A percentile compares a stretch with the other conserved stretches of the same genome.
phyloP scores from a whole-genome alignment of 2,797 vertebrate species.

The Lagorchestes hirsutus region DNA sequence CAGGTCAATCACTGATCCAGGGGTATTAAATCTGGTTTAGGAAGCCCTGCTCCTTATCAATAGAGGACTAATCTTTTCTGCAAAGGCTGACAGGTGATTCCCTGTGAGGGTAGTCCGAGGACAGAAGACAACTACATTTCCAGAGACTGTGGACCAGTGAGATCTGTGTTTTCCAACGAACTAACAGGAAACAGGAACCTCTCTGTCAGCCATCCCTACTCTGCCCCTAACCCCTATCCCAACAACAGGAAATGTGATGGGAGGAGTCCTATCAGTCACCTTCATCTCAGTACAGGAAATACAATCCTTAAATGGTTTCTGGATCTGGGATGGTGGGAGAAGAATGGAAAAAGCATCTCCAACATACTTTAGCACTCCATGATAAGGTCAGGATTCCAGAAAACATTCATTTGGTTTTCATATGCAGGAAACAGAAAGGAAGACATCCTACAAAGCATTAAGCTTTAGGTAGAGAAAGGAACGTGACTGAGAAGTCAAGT shows the following conservation, averaged over 20 bases:
- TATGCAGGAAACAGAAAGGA: conserved; percentile 45
- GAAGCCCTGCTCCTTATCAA: conserved; percentile 46
- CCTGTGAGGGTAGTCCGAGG: conserved; percentile 64
- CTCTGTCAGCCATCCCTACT: conserved; percentile 72
- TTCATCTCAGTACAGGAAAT: conserved; percentile 64
- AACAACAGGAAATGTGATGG: conserved; percentile 65
- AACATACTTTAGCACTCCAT: conserved; percentile 5
- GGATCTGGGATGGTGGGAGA: conserved; percentile 18
- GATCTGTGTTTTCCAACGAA: conserved; percentile 64
- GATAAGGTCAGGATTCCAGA: conserved; percentile 13
- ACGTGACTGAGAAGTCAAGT: conserved; percentile 19
- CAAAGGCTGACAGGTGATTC: conserved; percentile 73
- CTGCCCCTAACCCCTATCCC: conserved; percentile 11
- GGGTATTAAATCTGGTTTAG: neutral
- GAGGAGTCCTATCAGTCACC: conserved; percentile 47
- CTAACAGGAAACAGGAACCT: conserved; percentile 81
- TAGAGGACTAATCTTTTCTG: neutral
- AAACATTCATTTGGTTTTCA: conserved; percentile 28
- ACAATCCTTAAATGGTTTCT: conserved; percentile 30
- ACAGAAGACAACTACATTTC: conserved; percentile 70
- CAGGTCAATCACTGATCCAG: conserved; percentile 25
- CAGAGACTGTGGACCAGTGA: conserved; percentile 58
- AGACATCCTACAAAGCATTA: conserved; percentile 38
- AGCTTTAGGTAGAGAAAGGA: conserved; percentile 65
- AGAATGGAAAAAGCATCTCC: neutral